phyloP scores from a whole-genome alignment of 2,888 invertebrate genomes.

The Chouioia cunea region DNA sequence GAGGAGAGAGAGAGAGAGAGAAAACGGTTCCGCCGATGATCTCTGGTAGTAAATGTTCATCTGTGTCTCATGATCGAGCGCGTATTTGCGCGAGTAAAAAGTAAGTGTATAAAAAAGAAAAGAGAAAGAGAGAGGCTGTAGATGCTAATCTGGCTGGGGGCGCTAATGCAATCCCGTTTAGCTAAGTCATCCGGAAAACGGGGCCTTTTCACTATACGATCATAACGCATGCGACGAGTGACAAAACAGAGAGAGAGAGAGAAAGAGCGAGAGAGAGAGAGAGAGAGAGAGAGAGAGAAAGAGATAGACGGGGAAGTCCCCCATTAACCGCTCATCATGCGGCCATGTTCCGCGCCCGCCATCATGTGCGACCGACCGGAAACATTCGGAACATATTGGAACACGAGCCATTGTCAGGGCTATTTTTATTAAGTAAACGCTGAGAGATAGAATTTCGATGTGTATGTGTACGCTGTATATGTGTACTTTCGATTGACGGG shows the following conservation, averaged over 20 bases:
- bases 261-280: conserved; percentile 49
- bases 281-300: conserved; percentile 37
- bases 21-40: not conserved
- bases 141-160: conserved; percentile 62
- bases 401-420: conserved; percentile 52
- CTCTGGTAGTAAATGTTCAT: conserved; percentile 21
- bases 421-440: conserved; percentile 53
- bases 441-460: not conserved
- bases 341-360: conserved; percentile 55
- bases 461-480: not conserved
- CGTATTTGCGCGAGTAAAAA: conserved; percentile 6
- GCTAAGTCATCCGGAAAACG: conserved; percentile 68
- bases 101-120: conserved; percentile 12
- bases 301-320: conserved; percentile 56
- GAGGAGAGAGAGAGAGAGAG: not conserved
- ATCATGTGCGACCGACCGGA: conserved; percentile 62
- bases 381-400: conserved; percentile 64
- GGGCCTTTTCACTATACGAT: conserved; percentile 57
- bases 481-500: conserved; percentile 24
- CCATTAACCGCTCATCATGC: conserved; percentile 64
- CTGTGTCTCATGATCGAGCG: conserved; percentile 12
- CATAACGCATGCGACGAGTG: conserved; percentile 59
- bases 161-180: conserved; percentile 68
- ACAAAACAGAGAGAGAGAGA: conserved; percentile 54
- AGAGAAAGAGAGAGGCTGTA: conserved; percentile 47